These are phyloP conservation scores for Mesorhabditis belari DNA, from an alignment of 2,888 invertebrate genomes.

Conservation along the genomic window DNA sequence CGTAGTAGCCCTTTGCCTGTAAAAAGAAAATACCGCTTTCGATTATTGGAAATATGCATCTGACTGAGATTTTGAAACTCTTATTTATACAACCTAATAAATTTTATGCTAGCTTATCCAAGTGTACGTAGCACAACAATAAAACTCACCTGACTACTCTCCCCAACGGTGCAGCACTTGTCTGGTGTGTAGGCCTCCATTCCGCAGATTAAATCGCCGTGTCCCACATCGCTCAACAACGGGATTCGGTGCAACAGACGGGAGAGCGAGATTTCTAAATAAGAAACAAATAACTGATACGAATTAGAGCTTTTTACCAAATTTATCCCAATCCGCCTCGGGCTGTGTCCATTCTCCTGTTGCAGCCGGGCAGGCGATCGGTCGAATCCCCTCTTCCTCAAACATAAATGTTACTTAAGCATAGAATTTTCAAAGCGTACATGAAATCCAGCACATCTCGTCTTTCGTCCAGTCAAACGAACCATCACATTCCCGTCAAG, in stretches of 20 bases:
- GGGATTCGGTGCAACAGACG: conserved; percentile 79
- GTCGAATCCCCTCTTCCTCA: conserved; percentile 23
- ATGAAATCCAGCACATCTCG: conserved; percentile 47
- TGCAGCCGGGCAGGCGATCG: conserved; percentile 16
- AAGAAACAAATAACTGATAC: not conserved
- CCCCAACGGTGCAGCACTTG: conserved; percentile 88
- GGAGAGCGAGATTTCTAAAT: conserved; percentile 69
- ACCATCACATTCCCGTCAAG: conserved; percentile 81
- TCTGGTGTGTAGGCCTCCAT: conserved; percentile 94
- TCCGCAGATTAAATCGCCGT: conserved; percentile 77
- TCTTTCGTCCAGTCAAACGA: conserved; percentile 56
- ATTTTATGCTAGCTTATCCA: no score
- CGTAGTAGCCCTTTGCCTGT: conserved; percentile 76
- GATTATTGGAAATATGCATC: not conserved
- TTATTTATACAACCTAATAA: no score
- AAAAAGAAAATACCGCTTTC: conserved; percentile 10
- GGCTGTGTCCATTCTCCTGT: conserved; percentile 49
- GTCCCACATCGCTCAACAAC: conserved; percentile 66
- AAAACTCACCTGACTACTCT: conserved; percentile 80
- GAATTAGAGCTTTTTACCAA: conserved; percentile 60
- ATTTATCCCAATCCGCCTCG: conserved; percentile 82
- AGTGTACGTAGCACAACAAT: no score
- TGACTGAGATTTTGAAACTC: not conserved
- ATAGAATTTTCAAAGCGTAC: conserved; percentile 11
- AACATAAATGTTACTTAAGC: conserved; percentile 17